Evolutionary conservation across 2,113 vertebrate species (phyloP).

Genomic region (Cyanocitta stelleri): DNA sequence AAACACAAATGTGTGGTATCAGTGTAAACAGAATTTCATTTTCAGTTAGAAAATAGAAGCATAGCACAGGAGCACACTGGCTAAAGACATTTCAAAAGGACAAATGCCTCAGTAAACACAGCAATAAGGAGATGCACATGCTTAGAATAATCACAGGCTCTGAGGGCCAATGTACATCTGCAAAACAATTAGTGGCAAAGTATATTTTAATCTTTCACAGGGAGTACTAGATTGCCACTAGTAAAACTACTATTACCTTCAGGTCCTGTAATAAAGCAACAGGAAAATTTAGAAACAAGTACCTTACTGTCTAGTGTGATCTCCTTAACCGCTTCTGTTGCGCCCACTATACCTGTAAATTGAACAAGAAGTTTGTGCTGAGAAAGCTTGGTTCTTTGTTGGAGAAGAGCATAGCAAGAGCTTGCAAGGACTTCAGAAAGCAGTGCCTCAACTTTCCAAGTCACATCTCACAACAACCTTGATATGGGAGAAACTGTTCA

Average conservation of each 20-base stretch:
- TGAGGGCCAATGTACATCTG: not conserved
- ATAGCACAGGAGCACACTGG: not conserved
- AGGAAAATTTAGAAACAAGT: not conserved
- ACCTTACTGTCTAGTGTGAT: constrained; percentile 96
- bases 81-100: not conserved
- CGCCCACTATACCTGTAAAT: constrained; percentile 78
- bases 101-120: not conserved
- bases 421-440: not conserved
- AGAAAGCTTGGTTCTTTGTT: not conserved
- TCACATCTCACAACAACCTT: not conserved
- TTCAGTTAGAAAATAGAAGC: not conserved
- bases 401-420: not conserved
- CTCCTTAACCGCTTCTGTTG: constrained; percentile 87
- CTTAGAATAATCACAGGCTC: not conserved
- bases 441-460: not conserved
- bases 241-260: not conserved
- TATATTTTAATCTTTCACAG: not conserved
- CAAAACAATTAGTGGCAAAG: not conserved
- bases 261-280: not conserved
- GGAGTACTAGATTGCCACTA: not conserved
- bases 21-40: not conserved
- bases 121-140: not conserved
- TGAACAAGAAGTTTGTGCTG: not conserved
- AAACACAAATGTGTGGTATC: not conserved
- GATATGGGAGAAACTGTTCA: not conserved